Evolutionary conservation across 1,140 invertebrate genomes (phyloP).

Genomic region (Aphidius ervi): DNA sequence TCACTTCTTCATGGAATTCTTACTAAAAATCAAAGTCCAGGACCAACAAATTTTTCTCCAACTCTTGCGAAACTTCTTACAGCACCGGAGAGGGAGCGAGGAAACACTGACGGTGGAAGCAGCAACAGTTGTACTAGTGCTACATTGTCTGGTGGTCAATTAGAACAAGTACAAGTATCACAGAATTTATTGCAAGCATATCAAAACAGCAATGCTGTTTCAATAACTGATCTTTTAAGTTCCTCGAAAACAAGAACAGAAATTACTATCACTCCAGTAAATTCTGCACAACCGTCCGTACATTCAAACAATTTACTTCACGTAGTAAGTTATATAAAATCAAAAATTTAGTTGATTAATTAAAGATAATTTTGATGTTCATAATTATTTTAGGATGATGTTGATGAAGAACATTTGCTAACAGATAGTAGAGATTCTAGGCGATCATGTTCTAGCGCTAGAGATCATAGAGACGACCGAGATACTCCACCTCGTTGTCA

Average conservation of each 20-base stretch:
- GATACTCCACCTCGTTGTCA: constrained; percentile 61
- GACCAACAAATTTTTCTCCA: constrained; percentile 65
- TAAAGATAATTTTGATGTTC: constrained; percentile 16
- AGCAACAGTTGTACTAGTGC: constrained; percentile 1
- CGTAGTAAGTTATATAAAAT: constrained; percentile 36
- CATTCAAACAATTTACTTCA: constrained; percentile 45
- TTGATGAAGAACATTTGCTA: constrained; percentile 59
- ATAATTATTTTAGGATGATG: constrained; percentile 52
- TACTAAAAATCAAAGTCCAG: constrained; percentile 57
- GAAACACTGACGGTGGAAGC: not conserved
- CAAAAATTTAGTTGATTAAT: constrained; percentile 12
- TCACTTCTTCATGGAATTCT: constrained; percentile 72
- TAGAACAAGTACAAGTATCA: constrained; percentile 37
- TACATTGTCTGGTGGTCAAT: constrained; percentile 22
- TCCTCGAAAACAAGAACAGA: constrained; percentile 60
- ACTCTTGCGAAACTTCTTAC: constrained; percentile 74
- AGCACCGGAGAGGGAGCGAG: constrained; percentile 58
- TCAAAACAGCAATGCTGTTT: constrained; percentile 50
- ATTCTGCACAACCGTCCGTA: constrained; percentile 39
- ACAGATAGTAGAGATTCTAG: constrained; percentile 62
- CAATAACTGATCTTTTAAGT: constrained; percentile 59
- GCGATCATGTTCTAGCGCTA: constrained; percentile 36
- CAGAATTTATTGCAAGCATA: constrained; percentile 47
- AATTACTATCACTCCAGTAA: constrained; percentile 58
- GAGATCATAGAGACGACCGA: constrained; percentile 46